Conservation (phyloP, 2,888 invertebrate genomes). For the Cephus spinipes region DNA sequence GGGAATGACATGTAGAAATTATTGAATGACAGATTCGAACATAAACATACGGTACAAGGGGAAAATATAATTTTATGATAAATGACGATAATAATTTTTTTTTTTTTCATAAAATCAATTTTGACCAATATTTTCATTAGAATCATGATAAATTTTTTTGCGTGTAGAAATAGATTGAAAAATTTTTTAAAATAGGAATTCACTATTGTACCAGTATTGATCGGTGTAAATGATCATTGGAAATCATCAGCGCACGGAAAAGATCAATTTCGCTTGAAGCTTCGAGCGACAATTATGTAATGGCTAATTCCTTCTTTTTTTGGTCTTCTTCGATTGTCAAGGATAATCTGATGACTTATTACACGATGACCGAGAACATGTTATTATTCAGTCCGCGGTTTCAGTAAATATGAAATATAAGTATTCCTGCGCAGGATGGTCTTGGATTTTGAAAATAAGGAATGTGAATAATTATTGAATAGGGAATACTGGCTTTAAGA, state of each 20-base stretch:
- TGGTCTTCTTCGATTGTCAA: not conserved
- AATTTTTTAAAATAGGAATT: not conserved
- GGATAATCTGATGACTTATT: not conserved
- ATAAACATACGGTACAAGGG: not conserved
- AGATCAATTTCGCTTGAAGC: not conserved
- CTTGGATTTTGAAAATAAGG: not conserved
- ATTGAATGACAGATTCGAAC: not conserved
- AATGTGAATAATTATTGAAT: not conserved
- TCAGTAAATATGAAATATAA: no score
- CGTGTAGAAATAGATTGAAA: not conserved
- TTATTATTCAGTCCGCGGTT: not conserved
- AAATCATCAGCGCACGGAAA: no score
- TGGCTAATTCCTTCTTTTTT: not conserved
- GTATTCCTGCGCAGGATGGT: no score
- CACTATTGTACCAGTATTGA: no score
- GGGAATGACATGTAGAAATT: not conserved
- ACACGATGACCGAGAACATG: not conserved
- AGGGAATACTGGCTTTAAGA: not conserved
- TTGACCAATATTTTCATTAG: not conserved
- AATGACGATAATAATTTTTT: not conserved
- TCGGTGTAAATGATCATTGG: no score
- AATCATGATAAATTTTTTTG: not conserved
- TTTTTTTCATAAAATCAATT: not conserved
- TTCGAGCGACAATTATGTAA: not conserved
- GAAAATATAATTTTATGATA: not conserved